Base-by-base conservation (phyloP, 2,888 invertebrate species). In the Drosophila testacea region DNA sequence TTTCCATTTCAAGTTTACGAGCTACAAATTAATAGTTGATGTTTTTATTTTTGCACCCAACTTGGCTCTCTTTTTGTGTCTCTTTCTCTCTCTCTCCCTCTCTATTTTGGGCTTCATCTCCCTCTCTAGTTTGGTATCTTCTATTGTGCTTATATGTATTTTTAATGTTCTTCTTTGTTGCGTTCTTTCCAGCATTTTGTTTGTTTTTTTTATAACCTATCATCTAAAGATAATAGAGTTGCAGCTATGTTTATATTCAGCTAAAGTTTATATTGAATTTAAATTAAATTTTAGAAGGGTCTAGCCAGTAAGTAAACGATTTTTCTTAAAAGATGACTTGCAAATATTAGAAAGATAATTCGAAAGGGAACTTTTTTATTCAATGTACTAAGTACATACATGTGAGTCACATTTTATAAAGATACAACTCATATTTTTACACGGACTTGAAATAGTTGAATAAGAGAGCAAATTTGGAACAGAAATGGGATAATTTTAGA, bases 121-220 rank as follows among this genome's bases (percentile, higher is more conserved):
- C 7, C 6, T 32, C 6, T 6, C 32, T 32, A 32, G 4, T 9
- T 38, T 4, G 22, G 10, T 50, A 16, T 54, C 34, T 42, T 9
- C 22, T 27, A 27, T 6, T 42, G 22, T 42, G 13, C 16, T 22
- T 10, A 22, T 4, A 10, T 42, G 16, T 55, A n/a, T 56, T 6
- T 47, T 51, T 5, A 32, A 36, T 28, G 48, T 50, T 54, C 34
- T 42, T 11, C 56, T 22, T 55, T 62, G 47, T 63, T 50, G 38
- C 44, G 36, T 36, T 11, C 32, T 27, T 28, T 56, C 30, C 16
- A 10, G 46, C 32, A 42, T 10, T 47, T 41, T 63, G 63, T 42
- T 36, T 70, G 42, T 6, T 42, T 42, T 51, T 54, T 46, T 1
- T 32, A 38, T 59, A 69, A 47, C n/a, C 57, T 52, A 6, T 28